Evolutionary conservation across 2,888 invertebrate genomes (phyloP).

Genomic region (Orchestes rusci): DNA sequence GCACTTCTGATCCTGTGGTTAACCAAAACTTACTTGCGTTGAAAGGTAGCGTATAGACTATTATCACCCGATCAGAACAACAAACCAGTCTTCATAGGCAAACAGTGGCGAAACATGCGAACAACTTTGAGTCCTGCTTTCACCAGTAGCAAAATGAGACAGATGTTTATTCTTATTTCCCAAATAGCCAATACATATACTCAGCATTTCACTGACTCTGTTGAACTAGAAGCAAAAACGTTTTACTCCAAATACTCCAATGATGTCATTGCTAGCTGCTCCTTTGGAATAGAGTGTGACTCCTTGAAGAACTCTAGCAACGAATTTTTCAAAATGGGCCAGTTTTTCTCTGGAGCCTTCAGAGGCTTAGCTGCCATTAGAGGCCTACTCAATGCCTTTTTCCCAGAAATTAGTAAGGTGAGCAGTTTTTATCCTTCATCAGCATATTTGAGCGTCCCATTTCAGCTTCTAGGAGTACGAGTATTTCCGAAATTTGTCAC

Average conservation of each 20-base stretch:
- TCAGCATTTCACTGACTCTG: constrained; percentile 2
- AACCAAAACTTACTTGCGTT: constrained; percentile 31
- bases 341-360: constrained; percentile 37
- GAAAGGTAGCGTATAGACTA: too few species aligned
- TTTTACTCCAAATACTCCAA: constrained; percentile 41
- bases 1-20: constrained; percentile 31
- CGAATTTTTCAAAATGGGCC: constrained; percentile 49
- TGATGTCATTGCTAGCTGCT: constrained; percentile 49
- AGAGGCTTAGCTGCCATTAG: constrained; percentile 14
- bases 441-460: too few species aligned
- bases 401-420: constrained; percentile 10
- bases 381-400: constrained; percentile 12
- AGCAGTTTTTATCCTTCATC: too few species aligned
- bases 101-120: constrained; percentile 37
- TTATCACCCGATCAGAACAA: too few species aligned
- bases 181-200: constrained; percentile 26
- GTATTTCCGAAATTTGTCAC: constrained; percentile 25
- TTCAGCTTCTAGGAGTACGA: constrained; percentile 25
- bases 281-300: constrained; percentile 49
- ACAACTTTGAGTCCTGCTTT: constrained; percentile 37
- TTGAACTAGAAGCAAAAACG: constrained; percentile 5
- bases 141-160: constrained; percentile 44
- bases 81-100: background rate
- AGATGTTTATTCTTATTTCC: constrained; percentile 40
- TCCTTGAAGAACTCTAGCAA: constrained; percentile 49